phyloP scores from a whole-genome alignment of 2,888 invertebrate genomes.

The Margaritifera margaritifera region DNA sequence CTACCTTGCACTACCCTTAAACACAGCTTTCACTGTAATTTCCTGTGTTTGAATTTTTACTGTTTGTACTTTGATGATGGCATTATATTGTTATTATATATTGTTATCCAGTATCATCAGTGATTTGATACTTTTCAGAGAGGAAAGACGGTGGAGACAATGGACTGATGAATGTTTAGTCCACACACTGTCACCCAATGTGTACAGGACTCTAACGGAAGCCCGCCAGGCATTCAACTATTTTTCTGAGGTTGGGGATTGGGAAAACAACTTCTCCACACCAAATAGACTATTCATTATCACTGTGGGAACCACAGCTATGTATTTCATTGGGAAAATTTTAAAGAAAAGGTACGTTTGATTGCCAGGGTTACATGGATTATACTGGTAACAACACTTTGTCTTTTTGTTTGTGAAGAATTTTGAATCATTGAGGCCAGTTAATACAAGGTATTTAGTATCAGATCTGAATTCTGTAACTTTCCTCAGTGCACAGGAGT shows the following conservation, averaged over 20 bases:
- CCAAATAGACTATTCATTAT: slow-evolving; percentile 91
- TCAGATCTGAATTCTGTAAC: too few species aligned
- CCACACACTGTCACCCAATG: slow-evolving; percentile 95
- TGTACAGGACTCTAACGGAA: slow-evolving; percentile 89
- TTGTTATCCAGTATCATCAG: neutral
- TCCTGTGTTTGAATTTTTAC: too few species aligned
- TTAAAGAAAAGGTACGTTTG: slow-evolving; percentile 85
- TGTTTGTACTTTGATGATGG: neutral
- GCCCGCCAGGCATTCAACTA: slow-evolving; percentile 93
- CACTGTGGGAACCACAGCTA: slow-evolving; percentile 92
- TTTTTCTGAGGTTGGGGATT: slow-evolving; percentile 94
- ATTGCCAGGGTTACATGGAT: slow-evolving; percentile 52
- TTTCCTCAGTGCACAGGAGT: too few species aligned
- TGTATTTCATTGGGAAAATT: slow-evolving; percentile 93
- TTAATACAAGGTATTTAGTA: too few species aligned
- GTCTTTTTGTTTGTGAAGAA: too few species aligned
- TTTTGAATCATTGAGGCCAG: too few species aligned
- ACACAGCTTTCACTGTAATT: too few species aligned
- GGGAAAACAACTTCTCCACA: slow-evolving; percentile 89
- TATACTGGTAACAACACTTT: too few species aligned
- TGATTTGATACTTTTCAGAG: slow-evolving; percentile 76
- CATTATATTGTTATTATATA: neutral
- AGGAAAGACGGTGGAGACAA: slow-evolving; percentile 94
- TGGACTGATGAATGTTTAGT: slow-evolving; percentile 95
- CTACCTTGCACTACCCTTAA: too few species aligned